These are phyloP conservation scores for Drosophila acutilabella DNA, from an alignment of 2,888 invertebrate genomes.

Conservation along the genomic window DNA sequence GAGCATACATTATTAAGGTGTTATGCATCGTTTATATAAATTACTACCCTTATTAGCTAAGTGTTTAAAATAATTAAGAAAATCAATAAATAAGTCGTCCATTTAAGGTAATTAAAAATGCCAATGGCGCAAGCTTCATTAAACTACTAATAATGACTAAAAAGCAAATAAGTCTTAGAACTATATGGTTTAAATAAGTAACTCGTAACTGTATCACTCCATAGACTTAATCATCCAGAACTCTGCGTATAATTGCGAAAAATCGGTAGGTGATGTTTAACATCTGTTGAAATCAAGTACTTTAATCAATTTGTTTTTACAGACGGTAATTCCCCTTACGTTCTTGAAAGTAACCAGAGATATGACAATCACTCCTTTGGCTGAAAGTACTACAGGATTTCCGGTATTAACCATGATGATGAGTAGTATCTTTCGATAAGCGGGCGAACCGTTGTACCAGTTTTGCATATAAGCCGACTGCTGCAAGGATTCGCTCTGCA, in stretches of 20 bases:
- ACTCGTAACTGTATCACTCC: not conserved
- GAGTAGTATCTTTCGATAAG: constrained; percentile 20
- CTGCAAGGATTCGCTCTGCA: constrained; percentile 11
- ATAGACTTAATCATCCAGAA: constrained; percentile 11
- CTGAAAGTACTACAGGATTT: constrained; percentile 19
- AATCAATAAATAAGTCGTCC: not conserved
- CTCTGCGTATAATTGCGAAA: constrained; percentile 26
- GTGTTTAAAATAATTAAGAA: not conserved
- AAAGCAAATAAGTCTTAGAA: not conserved
- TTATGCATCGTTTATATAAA: not conserved
- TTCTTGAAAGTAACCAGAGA: constrained; percentile 29
- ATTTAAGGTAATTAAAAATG: not conserved
- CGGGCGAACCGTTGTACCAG: constrained; percentile 21
- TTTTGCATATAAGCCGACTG: constrained; percentile 19
- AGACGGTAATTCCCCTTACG: not conserved
- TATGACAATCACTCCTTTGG: constrained; percentile 19
- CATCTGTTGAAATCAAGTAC: constrained; percentile 12
- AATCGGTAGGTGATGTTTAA: constrained; percentile 29
- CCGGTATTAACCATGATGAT: constrained; percentile 18
- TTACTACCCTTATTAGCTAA: not conserved
- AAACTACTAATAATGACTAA: not conserved
- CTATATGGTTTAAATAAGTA: not conserved
- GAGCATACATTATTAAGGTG: not conserved
- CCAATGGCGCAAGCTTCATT: not conserved
- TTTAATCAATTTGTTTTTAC: not conserved